Conservation (phyloP, 2,888 invertebrate species). For the Drosophila buzzatii region DNA sequence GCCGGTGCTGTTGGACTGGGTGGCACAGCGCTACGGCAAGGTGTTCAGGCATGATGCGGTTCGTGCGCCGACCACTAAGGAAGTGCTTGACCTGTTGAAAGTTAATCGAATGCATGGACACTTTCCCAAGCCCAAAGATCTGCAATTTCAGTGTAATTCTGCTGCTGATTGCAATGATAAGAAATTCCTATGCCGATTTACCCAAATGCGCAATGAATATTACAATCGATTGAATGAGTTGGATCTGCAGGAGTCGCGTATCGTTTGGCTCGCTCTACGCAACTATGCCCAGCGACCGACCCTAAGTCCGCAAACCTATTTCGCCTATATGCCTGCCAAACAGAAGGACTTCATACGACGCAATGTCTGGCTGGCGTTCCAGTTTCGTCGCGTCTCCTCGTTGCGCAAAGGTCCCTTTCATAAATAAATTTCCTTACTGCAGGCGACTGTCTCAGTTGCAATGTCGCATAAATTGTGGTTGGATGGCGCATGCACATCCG, state of each 20-base stretch:
- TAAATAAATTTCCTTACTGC: background rate
- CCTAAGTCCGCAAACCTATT: constrained; percentile 40
- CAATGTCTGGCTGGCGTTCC: constrained; percentile 30
- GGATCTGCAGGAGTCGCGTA: constrained; percentile 46
- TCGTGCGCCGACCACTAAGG: background rate
- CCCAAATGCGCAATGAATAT: constrained; percentile 2
- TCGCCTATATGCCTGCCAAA: constrained; percentile 58
- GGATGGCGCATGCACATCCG: background rate
- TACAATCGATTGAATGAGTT: constrained; percentile 30
- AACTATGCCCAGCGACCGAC: constrained; percentile 34
- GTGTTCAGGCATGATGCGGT: constrained; percentile 21
- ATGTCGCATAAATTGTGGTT: constrained; percentile 2
- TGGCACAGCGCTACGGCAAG: constrained; percentile 66
- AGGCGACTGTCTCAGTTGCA: background rate
- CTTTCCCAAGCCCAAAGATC: background rate
- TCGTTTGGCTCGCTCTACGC: constrained; percentile 59
- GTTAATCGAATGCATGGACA: rapidly evolving
- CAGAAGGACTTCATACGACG: constrained; percentile 39
- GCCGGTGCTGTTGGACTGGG: constrained; percentile 70
- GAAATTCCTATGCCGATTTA: background rate
- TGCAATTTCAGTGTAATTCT: background rate
- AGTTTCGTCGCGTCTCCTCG: constrained; percentile 33
- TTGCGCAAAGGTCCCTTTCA: background rate
- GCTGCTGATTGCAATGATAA: background rate
- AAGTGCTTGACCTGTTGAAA: constrained; percentile 19